Conservation (phyloP, 2,797 vertebrate species). For the Mus spretus region DNA sequence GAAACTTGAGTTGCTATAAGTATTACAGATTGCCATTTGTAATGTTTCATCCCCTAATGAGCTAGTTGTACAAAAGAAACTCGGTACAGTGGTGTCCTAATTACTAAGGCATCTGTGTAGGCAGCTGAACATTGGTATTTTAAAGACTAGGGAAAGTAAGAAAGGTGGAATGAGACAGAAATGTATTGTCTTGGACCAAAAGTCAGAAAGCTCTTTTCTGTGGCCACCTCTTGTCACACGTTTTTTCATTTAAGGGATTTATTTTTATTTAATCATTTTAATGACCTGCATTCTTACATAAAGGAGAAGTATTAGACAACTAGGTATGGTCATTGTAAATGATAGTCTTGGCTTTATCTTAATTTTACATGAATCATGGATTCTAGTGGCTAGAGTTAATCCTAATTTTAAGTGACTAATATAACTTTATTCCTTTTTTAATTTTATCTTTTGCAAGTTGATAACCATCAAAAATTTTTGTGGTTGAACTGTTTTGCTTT, state of each 20-base stretch:
- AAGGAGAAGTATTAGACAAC: conserved; percentile 53
- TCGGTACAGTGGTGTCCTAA: conserved; percentile 41
- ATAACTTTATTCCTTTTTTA: conserved; percentile 35
- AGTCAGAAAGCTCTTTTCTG: conserved; percentile 55
- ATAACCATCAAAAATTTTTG: conserved; percentile 6
- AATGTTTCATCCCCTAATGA: conserved; percentile 29
- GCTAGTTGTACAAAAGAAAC: conserved; percentile 31
- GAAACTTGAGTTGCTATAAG: conserved; percentile 40
- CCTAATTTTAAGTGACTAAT: conserved; percentile 50
- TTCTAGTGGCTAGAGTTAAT: conserved; percentile 16
- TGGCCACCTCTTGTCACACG: neutral
- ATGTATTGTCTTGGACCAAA: conserved; percentile 2
- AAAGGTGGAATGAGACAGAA: conserved; percentile 14
- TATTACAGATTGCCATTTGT: neutral
- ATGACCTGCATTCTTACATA: conserved; percentile 23
- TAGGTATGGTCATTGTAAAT: conserved; percentile 2
- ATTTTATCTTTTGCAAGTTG: conserved; percentile 63
- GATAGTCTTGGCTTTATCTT: conserved; percentile 42
- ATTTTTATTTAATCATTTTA: conserved; percentile 48
- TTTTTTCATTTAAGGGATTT: conserved; percentile 46
- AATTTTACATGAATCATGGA: neutral
- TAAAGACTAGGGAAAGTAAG: neutral
- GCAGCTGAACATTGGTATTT: conserved; percentile 4
- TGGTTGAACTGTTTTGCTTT: neutral
- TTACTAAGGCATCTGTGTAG: neutral